These are phyloP conservation scores for Melitaea cinxia DNA, from an alignment of 1,140 invertebrate genomes.

Conservation along the genomic window DNA sequence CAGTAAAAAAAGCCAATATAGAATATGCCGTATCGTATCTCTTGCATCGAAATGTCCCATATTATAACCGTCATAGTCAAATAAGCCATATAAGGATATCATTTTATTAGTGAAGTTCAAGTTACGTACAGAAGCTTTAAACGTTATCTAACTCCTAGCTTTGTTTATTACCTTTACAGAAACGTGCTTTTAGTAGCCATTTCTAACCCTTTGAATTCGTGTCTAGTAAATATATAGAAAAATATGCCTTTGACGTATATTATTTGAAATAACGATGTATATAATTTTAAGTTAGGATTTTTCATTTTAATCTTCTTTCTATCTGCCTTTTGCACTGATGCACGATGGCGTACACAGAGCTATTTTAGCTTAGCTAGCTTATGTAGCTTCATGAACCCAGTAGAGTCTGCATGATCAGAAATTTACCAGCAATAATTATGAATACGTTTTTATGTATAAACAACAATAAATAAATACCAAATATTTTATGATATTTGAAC, in stretches of 20 bases:
- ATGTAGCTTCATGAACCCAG: too few species aligned
- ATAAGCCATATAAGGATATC: constrained; percentile 16
- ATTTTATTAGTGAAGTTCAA: constrained; percentile 19
- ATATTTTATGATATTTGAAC: too few species aligned
- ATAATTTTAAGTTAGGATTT: too few species aligned
- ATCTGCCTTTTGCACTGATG: too few species aligned
- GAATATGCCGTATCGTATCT: not conserved
- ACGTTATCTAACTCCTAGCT: not conserved
- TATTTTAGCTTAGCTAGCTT: too few species aligned
- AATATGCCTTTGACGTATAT: not conserved
- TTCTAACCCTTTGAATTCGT: not conserved
- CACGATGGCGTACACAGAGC: too few species aligned
- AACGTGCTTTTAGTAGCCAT: not conserved
- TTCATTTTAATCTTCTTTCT: too few species aligned
- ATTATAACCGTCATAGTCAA: constrained; percentile 12
- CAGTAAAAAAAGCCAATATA: not conserved
- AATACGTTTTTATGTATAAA: too few species aligned
- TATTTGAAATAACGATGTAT: too few species aligned
- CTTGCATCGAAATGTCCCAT: constrained; percentile 6
- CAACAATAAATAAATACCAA: too few species aligned
- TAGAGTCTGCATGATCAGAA: too few species aligned
- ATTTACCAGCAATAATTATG: too few species aligned
- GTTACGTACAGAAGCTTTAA: constrained; percentile 7
- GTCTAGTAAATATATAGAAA: not conserved
- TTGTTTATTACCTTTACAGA: not conserved